Conservation (phyloP, 2,113 vertebrate species). For the Ailurus styani region DNA sequence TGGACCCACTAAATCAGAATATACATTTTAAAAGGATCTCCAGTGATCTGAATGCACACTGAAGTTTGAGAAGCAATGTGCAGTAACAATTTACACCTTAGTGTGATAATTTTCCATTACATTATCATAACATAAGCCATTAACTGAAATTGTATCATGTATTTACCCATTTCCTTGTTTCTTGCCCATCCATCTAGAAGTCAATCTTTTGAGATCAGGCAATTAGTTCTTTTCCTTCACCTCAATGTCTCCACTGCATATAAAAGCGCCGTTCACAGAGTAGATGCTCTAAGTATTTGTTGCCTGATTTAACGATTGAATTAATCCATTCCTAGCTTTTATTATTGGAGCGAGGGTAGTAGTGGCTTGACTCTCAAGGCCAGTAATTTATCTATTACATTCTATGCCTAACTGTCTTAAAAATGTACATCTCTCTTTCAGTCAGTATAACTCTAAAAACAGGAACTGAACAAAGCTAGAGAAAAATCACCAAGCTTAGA, state of each 20-base stretch:
- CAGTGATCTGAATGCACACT: background rate
- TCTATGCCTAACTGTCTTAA: background rate
- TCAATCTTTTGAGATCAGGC: background rate
- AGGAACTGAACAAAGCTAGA: background rate
- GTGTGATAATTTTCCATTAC: background rate
- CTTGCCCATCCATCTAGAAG: background rate
- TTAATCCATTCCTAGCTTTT: background rate
- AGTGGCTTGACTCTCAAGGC: background rate
- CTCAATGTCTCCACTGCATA: background rate
- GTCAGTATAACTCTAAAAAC: background rate
- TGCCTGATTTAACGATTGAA: background rate
- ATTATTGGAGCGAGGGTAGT: rapidly evolving
- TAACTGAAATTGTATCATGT: background rate
- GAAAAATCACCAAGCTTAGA: background rate
- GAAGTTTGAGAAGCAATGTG: background rate
- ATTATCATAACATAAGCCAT: background rate
- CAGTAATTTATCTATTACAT: background rate
- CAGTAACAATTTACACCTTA: background rate
- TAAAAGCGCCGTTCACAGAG: background rate
- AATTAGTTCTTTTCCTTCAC: background rate
- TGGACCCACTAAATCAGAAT: background rate
- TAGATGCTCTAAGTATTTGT: background rate
- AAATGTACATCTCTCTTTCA: background rate
- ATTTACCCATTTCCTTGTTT: background rate
- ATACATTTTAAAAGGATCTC: background rate